Percentiles rank a stretch among this genome's conserved stretches.
These are phyloP conservation scores for Leptinotarsa undecemlineata DNA, from an alignment of 1,140 invertebrate genomes.

Conservation along the genomic window DNA sequence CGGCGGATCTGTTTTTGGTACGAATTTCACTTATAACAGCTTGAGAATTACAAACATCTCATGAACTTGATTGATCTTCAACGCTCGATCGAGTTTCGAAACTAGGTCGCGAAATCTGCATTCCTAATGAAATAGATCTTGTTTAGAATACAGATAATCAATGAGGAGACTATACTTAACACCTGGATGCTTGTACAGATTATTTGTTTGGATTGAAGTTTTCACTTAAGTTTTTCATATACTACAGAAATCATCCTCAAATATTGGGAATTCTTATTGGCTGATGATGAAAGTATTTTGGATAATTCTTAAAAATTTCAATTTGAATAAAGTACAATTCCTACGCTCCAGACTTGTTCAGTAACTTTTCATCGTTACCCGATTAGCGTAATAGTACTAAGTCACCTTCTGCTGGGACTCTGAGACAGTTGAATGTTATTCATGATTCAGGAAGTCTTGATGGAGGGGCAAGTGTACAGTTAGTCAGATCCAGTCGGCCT, in stretches of 20 bases:
- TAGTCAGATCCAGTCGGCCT: conserved; percentile 1
- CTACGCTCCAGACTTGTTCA: too few species aligned
- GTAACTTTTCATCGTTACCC: background rate
- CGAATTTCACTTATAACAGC: background rate
- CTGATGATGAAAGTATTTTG: too few species aligned
- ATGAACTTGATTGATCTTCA: background rate
- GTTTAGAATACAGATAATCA: background rate
- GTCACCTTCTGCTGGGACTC: background rate
- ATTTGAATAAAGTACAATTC: too few species aligned
- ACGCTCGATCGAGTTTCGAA: conserved; percentile 2
- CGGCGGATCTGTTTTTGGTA: background rate
- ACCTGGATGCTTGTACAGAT: too few species aligned
- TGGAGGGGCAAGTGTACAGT: background rate
- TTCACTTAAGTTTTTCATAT: too few species aligned
- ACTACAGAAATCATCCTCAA: too few species aligned
- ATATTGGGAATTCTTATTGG: too few species aligned
- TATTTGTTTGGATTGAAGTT: too few species aligned
- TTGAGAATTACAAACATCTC: background rate
- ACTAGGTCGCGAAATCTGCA: conserved; percentile 17
- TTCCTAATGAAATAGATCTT: conserved; percentile 10
- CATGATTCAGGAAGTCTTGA: background rate
- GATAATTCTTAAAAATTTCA: too few species aligned
- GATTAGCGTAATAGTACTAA: background rate
- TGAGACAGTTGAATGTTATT: background rate
- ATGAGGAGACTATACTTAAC: too few species aligned